These are phyloP conservation scores for Drosophila littoralis DNA, from an alignment of 1,140 invertebrate genomes.

Conservation along the genomic window DNA sequence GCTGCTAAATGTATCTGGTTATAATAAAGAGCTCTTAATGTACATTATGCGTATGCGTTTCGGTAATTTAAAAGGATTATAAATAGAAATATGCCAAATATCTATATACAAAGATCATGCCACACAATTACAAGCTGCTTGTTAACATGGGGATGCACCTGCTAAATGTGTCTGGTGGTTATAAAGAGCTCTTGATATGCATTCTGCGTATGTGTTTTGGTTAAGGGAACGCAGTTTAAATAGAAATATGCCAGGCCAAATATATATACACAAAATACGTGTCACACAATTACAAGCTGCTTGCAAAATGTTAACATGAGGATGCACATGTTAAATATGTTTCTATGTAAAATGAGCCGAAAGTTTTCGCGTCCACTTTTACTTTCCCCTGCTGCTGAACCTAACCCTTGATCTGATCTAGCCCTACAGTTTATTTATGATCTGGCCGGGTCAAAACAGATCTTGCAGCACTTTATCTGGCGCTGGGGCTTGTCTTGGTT, in stretches of 20 bases:
- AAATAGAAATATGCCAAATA: background rate
- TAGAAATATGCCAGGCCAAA: too few species aligned
- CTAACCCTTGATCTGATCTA: constrained; percentile 19
- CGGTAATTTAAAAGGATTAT: background rate
- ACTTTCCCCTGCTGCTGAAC: background rate
- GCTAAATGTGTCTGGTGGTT: background rate
- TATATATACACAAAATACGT: background rate
- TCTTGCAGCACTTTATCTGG: constrained; percentile 35
- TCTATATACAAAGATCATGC: background rate
- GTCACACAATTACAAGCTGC: constrained; percentile 48
- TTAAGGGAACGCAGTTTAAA: too few species aligned
- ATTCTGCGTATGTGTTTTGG: too few species aligned
- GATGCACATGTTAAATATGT: background rate
- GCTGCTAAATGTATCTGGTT: background rate
- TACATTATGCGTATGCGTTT: too few species aligned
- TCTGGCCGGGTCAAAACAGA: constrained; percentile 12
- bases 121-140: constrained; percentile 49
- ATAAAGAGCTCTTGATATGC: too few species aligned
- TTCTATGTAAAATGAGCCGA: background rate
- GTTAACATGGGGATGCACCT: constrained; percentile 3
- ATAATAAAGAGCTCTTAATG: too few species aligned
- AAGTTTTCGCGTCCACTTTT: background rate
- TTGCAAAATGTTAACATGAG: constrained; percentile 32
- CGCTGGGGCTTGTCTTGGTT: constrained; percentile 3
- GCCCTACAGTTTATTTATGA: constrained; percentile 31